phyloP scores from a whole-genome alignment of 2,888 invertebrate genomes.

The Cheilosia grossa region DNA sequence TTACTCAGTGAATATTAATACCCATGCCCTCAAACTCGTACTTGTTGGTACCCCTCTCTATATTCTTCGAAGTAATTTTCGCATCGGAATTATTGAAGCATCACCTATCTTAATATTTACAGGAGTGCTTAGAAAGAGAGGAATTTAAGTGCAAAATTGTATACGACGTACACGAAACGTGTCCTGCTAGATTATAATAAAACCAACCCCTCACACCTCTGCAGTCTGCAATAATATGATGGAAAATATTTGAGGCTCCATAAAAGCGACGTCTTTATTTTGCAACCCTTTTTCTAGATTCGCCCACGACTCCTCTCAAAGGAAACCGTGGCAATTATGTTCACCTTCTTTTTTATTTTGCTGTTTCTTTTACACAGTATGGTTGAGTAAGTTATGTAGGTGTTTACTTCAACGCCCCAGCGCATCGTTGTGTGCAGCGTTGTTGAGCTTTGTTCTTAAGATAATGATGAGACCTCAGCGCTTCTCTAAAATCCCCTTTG shows the following conservation, averaged over 20 bases:
- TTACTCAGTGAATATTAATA: no score
- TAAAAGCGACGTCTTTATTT: constrained; percentile 66
- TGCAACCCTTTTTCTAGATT: constrained; percentile 52
- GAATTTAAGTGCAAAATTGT: neutral
- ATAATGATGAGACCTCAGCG: constrained; percentile 58
- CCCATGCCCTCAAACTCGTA: no score
- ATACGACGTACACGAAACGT: neutral
- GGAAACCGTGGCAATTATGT: constrained; percentile 57
- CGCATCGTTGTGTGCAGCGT: constrained; percentile 8
- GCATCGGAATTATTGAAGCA: no score
- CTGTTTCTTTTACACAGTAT: neutral
- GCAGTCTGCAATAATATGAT: constrained; percentile 10
- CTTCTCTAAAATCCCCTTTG: constrained; percentile 22
- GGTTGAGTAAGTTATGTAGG: constrained; percentile 62
- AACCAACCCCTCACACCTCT: constrained; percentile 5
- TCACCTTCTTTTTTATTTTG: constrained; percentile 13
- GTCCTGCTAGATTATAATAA: constrained; percentile 28
- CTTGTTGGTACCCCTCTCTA: no score
- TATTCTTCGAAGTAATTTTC: no score
- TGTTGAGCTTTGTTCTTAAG: constrained; percentile 40
- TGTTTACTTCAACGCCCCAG: constrained; percentile 51
- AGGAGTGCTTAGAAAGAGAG: neutral
- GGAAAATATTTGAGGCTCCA: constrained; percentile 54
- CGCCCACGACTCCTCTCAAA: constrained; percentile 47
- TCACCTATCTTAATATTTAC: neutral